Base-by-base conservation (phyloP, 2,888 invertebrate genomes). In the Pollenia amentaria region DNA sequence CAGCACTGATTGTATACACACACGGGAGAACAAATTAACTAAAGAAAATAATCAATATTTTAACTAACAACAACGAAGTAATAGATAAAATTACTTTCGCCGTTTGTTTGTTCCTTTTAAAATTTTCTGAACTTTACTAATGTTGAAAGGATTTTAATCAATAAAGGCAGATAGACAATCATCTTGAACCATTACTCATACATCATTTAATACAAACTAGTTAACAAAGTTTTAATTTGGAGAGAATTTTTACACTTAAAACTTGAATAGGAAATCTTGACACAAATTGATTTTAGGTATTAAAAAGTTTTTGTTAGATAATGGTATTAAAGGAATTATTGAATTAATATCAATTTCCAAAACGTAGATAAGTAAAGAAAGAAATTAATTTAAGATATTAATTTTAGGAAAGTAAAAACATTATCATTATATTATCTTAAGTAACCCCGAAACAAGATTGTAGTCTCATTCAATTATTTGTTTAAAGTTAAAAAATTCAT, bases 211-310 rank as follows among this genome's bases (percentile, higher is more conserved):
- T 55, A 55, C 10, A 18, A 29, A 57, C 12, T 57, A 64, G 44
- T 44, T 42, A 21, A 29, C n/a, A 67, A 46, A 16, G n/a, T 12
- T 60, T 64, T 64, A 44, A 44, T 12, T 44, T 10, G 0, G 29
- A 18, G 38, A 51, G 48, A 48, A 10, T 29, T 21, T 76, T 46
- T 51, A 29, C 21, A 16, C 55, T 9, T 12, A 53, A 42, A 53
- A 7, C 46, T 40, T 64, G 12, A 53, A 65, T 65, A 16, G 29
- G n/a, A 76, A 65, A 76, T 76, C 44, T 76, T 12, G 42, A 29
- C 21, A 51, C 7, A 51, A 67, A 1, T 38, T 29, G 16, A 67
- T 29, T n/a, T n/a, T 51, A 46, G 29, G n/a, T 48, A 48, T 67
- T 48, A 48, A 67, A 62, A 75, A 75, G 14, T 40, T 75, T 62